Base-by-base conservation (phyloP, 1,140 invertebrate genomes). In the Pteromalus puparum region DNA sequence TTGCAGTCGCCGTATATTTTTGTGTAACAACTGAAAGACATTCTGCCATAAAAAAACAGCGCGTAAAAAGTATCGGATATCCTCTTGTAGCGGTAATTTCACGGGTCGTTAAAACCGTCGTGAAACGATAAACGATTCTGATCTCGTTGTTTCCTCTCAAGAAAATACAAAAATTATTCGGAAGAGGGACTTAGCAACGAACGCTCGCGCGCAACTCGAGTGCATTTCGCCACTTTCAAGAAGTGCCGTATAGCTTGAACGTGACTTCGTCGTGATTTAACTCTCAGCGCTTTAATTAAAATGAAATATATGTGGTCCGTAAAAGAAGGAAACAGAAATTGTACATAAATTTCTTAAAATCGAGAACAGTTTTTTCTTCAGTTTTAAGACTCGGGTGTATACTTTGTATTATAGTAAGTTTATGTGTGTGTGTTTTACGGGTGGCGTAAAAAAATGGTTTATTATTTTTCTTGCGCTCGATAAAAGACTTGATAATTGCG, bases 311-410 rank as follows among this genome's bases (percentile, higher is more conserved):
- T 42, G 72, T 38, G 21, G 13, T 6, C 72, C 30, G 13, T 74
- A 74, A 74, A 74, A 38, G 72, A 74, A 74, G 72, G 30, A 42
- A 74, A 74, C 18, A 70, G 68, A 74, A 74, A 42, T 38, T 74
- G 30, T 74, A 74, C 72, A 74, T 74, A 74, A 74, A 74, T 74
- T 34, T 74, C 34, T 7, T n/a, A 34, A 74, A 74, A 74, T 74
- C 72, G 18, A 38, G 72, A 34, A 74, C 34, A 74, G 15, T 21
- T 70, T 70, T 38, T 73, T 61, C 18, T 15, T n/a, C 2, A 12
- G n/a, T 34, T 24, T 72, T 72, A 21, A 38, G 72, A 4, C 28
- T 73, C 18, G 24, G 48, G 12, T 30, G 5, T 38, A 38, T 1
- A n/a, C 18, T 61, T 30, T 30, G 30, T 30, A 30, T 30, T 61